phyloP scores from a whole-genome alignment of 1,140 invertebrate species.

The Myzus persicae region DNA sequence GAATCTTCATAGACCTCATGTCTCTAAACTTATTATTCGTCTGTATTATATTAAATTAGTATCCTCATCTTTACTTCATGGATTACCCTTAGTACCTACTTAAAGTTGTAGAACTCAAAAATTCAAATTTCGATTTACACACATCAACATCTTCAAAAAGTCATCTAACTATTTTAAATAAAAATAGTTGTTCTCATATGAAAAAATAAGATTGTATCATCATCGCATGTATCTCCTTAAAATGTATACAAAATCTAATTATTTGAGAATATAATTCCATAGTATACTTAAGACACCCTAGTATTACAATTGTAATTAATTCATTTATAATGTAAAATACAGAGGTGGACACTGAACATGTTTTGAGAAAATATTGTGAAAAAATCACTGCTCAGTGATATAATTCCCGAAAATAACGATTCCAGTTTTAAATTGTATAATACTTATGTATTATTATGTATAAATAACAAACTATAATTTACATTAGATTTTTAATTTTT shows the following conservation, averaged over 20 bases:
- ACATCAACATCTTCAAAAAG: neutral
- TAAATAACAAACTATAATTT: neutral
- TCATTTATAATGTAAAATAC: neutral
- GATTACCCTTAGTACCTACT: too few relatives aligned
- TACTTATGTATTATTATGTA: neutral
- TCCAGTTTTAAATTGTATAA: too few relatives aligned
- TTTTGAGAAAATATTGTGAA: too few relatives aligned
- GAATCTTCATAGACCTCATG: too few relatives aligned
- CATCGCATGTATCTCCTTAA: neutral
- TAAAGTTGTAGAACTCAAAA: too few relatives aligned
- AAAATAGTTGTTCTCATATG: neutral
- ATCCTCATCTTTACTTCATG: too few relatives aligned
- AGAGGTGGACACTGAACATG: neutral
- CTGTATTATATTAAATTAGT: too few relatives aligned
- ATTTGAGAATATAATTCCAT: neutral
- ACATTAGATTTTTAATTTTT: neutral
- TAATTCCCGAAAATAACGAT: neutral
- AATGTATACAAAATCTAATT: neutral
- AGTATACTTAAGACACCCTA: neutral
- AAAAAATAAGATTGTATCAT: neutral
- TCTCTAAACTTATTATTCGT: too few relatives aligned
- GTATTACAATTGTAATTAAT: neutral
- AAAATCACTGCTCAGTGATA: too few relatives aligned
- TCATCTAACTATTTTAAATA: neutral
- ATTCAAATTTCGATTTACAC: too few relatives aligned